A percentile compares a stretch with the other conserved stretches of the same genome.
Evolutionary conservation across 2,888 invertebrate genomes (phyloP).

Genomic region (Anthoptus insignis): DNA sequence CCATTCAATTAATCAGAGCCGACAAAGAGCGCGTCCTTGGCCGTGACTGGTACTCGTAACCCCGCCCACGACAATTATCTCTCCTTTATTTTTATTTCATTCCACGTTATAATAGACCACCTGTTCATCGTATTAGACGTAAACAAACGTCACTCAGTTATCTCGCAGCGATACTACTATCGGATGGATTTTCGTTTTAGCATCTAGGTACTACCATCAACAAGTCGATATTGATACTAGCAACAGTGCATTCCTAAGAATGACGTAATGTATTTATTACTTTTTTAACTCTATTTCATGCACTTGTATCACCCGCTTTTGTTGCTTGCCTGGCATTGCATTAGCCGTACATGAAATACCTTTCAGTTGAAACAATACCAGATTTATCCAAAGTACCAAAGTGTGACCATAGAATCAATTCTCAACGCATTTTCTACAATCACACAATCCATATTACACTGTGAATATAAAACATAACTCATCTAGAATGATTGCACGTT

Average conservation of each 20-base stretch:
- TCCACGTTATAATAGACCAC: constrained; percentile 19
- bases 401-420: background rate
- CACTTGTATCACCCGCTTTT: too few relatives aligned
- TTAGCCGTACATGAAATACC: too few relatives aligned
- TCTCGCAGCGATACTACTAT: constrained; percentile 17
- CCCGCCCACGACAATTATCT: constrained; percentile 37
- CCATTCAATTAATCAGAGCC: constrained; percentile 52
- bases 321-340: too few relatives aligned
- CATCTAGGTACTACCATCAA: background rate
- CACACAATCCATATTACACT: background rate
- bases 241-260: too few relatives aligned
- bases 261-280: too few relatives aligned
- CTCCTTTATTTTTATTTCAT: constrained; percentile 37
- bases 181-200: constrained; percentile 17
- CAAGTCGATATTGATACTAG: background rate
- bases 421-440: background rate
- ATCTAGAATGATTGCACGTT: background rate
- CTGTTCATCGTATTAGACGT: constrained; percentile 29
- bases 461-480: background rate
- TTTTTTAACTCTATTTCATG: too few relatives aligned
- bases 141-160: constrained; percentile 29
- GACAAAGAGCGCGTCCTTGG: constrained; percentile 61
- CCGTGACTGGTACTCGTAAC: constrained; percentile 59
- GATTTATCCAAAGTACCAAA: too few relatives aligned
- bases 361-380: too few relatives aligned